Evolutionary conservation across 2,797 vertebrate genomes (phyloP), one percentile per base, ranked within the genome.

Genomic region (Cryptoprocta ferox): DNA sequence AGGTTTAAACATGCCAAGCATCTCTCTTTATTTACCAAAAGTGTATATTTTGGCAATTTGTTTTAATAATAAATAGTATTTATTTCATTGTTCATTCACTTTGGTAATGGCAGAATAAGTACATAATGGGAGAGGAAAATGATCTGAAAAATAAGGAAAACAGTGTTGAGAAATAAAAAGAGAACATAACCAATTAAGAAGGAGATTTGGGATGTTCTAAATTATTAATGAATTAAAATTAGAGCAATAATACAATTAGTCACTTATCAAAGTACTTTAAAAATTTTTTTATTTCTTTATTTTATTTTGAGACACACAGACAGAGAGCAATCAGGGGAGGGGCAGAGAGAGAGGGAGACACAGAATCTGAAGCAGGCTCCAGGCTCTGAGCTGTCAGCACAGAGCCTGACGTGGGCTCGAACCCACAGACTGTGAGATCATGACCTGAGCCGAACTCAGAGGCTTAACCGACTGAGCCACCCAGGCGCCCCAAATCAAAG

Each of bases 161-260:
- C 2, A 13, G n/a, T 75, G 89, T 56, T 82, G 45, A 93, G 89
- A 93, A 96, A 79, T 26, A 91, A 30, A 93, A 26, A 37, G 30
- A 50, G 42, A 87, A 24, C 13, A 91, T 50, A 39, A 53, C 21
- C 30, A 88, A 28, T 81, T 80, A 78, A 32, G 75, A 95, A 91
- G 10, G 35, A 84, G 50, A 61, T 79, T 78, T 53, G 24, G 37
- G 32, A 73, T 76, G 4, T 88, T 92, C 16, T 84, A 42, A 84
- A 90, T 92, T 59, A 53, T 83, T 92, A 78, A 80, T 92, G 12
- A 95, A 61, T 97, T 81, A 53, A 94, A 96, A 85, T 39, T 85
- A 42, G 80, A 68, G 7, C 19, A 48, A 12, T 79, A 9, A 42
- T 81, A 32, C 70, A 83, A 91, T 86, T 42, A 91, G 16, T 39